Conservation (phyloP, 2,888 invertebrate species). For the Chloroclystis v-ata region DNA sequence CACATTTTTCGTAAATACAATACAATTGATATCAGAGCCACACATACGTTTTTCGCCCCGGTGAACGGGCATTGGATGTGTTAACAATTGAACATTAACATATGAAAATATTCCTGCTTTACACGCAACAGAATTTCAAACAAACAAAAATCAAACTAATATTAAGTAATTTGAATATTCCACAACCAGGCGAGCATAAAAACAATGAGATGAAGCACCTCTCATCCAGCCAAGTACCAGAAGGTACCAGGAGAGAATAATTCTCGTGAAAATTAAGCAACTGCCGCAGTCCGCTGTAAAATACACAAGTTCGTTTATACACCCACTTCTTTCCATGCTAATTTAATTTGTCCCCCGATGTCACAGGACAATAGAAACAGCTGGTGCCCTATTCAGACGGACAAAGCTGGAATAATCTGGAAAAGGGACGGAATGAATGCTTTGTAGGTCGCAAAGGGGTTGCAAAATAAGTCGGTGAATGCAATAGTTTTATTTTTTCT, state of each 20-base stretch:
- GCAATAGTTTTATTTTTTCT: no score
- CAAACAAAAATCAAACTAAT: background rate
- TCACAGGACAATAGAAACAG: constrained; percentile 16
- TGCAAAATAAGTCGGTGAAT: no score
- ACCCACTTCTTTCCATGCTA: constrained; percentile 46
- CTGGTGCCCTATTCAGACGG: constrained; percentile 10
- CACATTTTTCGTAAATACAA: no score
- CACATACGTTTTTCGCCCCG: no score
- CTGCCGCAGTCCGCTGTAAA: constrained; percentile 32
- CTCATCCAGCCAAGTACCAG: constrained; percentile 23
- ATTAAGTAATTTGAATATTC: constrained; percentile 12
- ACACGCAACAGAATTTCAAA: no score
- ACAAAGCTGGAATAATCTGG: background rate
- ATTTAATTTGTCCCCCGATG: constrained; percentile 46
- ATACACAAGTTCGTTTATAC: constrained; percentile 43
- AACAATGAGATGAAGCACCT: constrained; percentile 30
- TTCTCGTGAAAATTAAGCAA: constrained; percentile 42
- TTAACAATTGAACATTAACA: no score
- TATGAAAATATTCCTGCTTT: no score
- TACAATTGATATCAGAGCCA: no score
- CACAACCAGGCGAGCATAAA: constrained; percentile 28
- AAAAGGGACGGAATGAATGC: no score
- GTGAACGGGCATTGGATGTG: no score
- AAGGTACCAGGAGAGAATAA: constrained; percentile 30
- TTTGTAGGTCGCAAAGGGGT: no score